Conservation (phyloP, 2,888 invertebrate genomes). For the Limnephilus auricula region DNA sequence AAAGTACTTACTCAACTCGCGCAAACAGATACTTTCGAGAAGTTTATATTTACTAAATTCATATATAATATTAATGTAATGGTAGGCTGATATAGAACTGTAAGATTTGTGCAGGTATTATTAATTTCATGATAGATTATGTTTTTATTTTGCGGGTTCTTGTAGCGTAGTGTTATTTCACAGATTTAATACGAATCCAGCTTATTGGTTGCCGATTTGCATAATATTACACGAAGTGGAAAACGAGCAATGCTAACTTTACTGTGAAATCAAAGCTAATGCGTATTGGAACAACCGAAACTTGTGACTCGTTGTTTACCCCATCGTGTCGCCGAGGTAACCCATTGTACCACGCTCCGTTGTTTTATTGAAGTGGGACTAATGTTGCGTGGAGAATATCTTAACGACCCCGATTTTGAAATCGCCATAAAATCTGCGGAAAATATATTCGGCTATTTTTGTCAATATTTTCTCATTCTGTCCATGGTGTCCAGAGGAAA, state of each 20-base stretch:
- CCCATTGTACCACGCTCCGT: not conserved
- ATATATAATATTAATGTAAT: no score
- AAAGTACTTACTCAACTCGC: no score
- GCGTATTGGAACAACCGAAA: constrained; percentile 2
- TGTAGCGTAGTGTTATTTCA: not conserved
- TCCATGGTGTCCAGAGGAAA: not conserved
- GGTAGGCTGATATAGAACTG: no score
- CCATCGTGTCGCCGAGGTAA: not conserved
- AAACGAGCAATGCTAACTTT: constrained; percentile 3
- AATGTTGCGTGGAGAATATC: not conserved
- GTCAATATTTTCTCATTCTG: not conserved
- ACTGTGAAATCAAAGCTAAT: constrained; percentile 36
- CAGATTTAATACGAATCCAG: not conserved
- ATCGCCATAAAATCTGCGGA: not conserved
- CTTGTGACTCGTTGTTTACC: not conserved
- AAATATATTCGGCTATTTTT: not conserved
- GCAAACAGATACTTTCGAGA: no score
- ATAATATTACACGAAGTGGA: constrained; percentile 10
- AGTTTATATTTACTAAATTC: no score
- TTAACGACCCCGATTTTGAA: not conserved
- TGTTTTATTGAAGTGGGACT: not conserved
- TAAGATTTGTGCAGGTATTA: no score
- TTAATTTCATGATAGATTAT: not conserved
- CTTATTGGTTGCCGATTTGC: constrained; percentile 29
- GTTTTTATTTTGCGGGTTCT: not conserved